phyloP scores from a whole-genome alignment of 2,113 vertebrate genomes.

The Zosterops japonicus region DNA sequence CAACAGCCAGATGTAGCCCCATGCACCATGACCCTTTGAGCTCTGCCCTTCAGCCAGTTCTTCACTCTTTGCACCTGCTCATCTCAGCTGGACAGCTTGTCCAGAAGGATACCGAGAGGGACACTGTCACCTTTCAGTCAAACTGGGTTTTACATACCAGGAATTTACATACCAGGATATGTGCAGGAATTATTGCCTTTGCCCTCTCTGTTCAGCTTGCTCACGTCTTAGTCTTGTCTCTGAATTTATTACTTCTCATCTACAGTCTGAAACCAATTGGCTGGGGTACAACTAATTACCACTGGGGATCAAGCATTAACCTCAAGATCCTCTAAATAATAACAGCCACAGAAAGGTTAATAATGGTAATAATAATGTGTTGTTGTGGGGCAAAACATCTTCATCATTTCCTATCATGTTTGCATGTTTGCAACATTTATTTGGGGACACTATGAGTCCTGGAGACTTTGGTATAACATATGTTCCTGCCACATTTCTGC shows the following conservation, averaged over 20 bases:
- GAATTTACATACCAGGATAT: background rate
- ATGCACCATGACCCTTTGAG: fast-evolving
- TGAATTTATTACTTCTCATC: background rate
- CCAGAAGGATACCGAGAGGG: background rate
- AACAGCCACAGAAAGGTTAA: background rate
- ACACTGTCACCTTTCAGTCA: background rate
- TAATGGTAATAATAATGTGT: background rate
- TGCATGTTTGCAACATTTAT: background rate
- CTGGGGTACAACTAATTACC: background rate
- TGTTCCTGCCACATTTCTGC: background rate
- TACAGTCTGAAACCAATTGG: background rate
- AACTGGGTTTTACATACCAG: background rate
- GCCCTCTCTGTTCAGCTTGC: background rate
- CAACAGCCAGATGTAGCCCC: background rate
- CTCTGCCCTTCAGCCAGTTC: background rate
- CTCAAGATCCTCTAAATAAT: background rate
- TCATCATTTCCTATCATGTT: background rate
- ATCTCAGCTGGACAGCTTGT: background rate
- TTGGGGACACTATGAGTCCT: background rate
- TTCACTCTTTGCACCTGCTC: background rate
- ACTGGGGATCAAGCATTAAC: background rate
- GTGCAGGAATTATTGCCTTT: background rate
- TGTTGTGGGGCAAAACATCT: background rate
- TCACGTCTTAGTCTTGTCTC: background rate
- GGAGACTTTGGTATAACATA: background rate